Base-by-base conservation (phyloP, 1,140 invertebrate genomes). In the Coelopa frigida region DNA sequence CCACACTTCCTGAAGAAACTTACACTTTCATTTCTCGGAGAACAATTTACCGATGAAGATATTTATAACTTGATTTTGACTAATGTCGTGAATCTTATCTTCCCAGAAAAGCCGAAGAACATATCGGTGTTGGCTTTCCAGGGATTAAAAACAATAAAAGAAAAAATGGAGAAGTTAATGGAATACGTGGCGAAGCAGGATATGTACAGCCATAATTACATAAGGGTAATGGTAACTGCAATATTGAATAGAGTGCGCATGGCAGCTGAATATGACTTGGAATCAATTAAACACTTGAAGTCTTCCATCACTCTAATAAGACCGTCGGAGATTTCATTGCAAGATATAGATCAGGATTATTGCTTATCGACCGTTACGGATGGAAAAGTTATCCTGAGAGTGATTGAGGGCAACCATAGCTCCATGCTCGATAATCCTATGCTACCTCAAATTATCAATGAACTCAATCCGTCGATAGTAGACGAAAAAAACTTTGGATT, bases 341-440 rank as follows among this genome's bases (percentile, higher is more conserved):
- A 74, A 22, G 60, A 71, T 2, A 51, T 74, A 5, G 72, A 78
- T 20, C 75, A 80, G 24, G 80, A 85, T 56, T 87, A 85, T 60
- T 78, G 78, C 26, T 59, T 87, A 0, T 71, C 76, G 0, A 71
- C 76, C 50, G 60, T 73, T 44, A 74, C 73, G 4, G 70, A 73
- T 26, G 58, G 68, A 2, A 65, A 70, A 4, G 72, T 79, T 0
- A 70, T 69, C 2, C 66, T 81, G 0, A 74, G 75, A 46, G 73
- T 73, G 31, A 70, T 82, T 23, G 79, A 82, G 54, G 84, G 84
- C n/a, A 83, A 84, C 61, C 85, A 87, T 54, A 58, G 76, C 0
- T 78, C 75, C 11, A 83, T 87, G 54, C 55, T 87, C 46, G 77
- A 85, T 18, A 81, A 81, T 57, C 67, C 72, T 18, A 79, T 79